phyloP scores from a whole-genome alignment of 2,888 invertebrate species.

The Stomorhina lunata region DNA sequence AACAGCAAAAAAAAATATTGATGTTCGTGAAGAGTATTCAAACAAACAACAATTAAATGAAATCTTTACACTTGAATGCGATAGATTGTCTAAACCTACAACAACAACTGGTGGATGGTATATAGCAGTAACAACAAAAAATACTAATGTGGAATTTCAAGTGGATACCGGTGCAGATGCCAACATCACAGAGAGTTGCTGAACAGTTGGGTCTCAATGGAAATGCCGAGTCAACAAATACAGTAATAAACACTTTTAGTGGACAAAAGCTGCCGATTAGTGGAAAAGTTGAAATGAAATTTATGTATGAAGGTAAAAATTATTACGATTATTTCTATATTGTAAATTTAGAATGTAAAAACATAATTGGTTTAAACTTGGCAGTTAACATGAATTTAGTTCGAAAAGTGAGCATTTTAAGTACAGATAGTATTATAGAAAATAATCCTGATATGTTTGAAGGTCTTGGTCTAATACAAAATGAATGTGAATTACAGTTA shows the following conservation, averaged over 20 bases:
- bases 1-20: not conserved
- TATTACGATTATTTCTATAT: conserved; percentile 26
- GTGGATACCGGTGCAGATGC: conserved; percentile 8
- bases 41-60: not conserved
- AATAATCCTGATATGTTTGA: conserved; percentile 45
- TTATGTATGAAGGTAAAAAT: conserved; percentile 4
- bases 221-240: not conserved
- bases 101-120: conserved; percentile 1
- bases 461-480: conserved; percentile 37
- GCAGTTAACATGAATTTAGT: conserved; percentile 25
- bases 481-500: conserved; percentile 36
- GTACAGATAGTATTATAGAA: conserved; percentile 17
- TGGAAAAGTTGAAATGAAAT: not conserved
- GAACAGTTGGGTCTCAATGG: not conserved
- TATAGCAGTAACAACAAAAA: not conserved
- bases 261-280: conserved; percentile 22
- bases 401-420: conserved; percentile 26
- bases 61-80: not conserved
- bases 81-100: not conserved
- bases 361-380: conserved; percentile 12
- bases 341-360: conserved; percentile 30
- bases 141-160: not conserved
- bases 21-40: not conserved
- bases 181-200: conserved; percentile 7
- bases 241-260: conserved; percentile 13